Evolutionary conservation across 2,797 vertebrate species (phyloP).

Genomic region (Artibeus lituratus): DNA sequence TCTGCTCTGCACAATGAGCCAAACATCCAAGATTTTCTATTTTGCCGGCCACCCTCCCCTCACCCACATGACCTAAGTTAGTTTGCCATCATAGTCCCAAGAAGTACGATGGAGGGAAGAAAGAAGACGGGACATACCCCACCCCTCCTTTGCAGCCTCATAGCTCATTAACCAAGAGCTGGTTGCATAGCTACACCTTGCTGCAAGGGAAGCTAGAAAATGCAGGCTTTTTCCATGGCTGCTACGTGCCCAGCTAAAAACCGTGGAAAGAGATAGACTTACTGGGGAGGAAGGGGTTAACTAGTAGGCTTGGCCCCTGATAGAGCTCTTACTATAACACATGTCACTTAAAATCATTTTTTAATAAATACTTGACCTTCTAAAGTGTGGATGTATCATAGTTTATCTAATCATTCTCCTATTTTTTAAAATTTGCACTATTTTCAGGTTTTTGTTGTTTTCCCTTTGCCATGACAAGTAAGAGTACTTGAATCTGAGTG

Average conservation of each 20-base stretch:
- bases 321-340: background rate
- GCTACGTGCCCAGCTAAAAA: background rate
- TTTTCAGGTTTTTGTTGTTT: constrained; percentile 6
- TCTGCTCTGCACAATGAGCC: background rate
- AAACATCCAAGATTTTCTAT: background rate
- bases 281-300: background rate
- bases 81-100: background rate
- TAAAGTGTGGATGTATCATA: background rate
- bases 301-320: background rate
- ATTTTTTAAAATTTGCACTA: background rate
- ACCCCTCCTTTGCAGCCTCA: background rate
- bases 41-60: background rate
- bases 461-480: background rate
- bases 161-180: background rate
- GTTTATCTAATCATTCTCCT: background rate
- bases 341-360: background rate
- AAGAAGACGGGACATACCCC: background rate
- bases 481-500: constrained; percentile 14
- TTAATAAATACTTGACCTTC: background rate
- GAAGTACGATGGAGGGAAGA: background rate
- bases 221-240: background rate
- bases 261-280: background rate
- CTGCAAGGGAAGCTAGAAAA: background rate
- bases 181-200: background rate
- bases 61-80: background rate